Base-by-base conservation (phyloP, 35 echinoderm and acorn worm genomes). In the Chiridota heheva region DNA sequence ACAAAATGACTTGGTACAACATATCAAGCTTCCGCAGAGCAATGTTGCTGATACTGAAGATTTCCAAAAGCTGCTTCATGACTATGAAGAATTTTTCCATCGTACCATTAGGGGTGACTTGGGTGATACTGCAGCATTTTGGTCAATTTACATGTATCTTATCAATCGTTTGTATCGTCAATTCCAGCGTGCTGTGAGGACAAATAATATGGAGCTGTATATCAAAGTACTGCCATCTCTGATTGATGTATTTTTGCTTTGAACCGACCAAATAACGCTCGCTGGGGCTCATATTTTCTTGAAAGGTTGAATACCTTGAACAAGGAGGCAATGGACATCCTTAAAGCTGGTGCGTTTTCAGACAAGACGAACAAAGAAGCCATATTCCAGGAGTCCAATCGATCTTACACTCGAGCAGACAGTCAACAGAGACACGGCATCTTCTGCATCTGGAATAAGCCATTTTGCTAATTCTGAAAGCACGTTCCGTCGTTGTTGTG, bases 121-220 rank as follows among this genome's bases (percentile, higher is more conserved):
- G 44, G 81, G 70, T 64, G 35, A 65, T 28, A 90, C 88, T 58
- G 81, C 56, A 85, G 70, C 81, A 76, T 85, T 41, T 39, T 90
- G 88, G 88, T 71, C 89, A 63, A 35, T 72, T 42, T 86, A 91
- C 63, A 51, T 91, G 0, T 86, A 91, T 69, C 42, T 91, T 70
- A 81, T 86, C 82, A 91, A 91, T 67, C 28, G 89, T 16, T 44
- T 91, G 47, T 91, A 91, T 79, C 82, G 82, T 39, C 62, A 86
- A 31, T 60, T 91, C 38, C 72, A 80, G 39, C 43, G 49, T 18
- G 76, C 72, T 39, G 74, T 86, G 15, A 67, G 82, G 47, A 71
- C 89, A 12, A 86, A 86, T 40, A 76, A 91, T 86, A 51, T 86
- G 3, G 33, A 81, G 16, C 15, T 8, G 47, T 91, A 91, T 34